A percentile compares a stretch with the other conserved stretches of the same genome.
phyloP scores from a whole-genome alignment of 2,888 invertebrate species.

The Drosophila atripex region DNA sequence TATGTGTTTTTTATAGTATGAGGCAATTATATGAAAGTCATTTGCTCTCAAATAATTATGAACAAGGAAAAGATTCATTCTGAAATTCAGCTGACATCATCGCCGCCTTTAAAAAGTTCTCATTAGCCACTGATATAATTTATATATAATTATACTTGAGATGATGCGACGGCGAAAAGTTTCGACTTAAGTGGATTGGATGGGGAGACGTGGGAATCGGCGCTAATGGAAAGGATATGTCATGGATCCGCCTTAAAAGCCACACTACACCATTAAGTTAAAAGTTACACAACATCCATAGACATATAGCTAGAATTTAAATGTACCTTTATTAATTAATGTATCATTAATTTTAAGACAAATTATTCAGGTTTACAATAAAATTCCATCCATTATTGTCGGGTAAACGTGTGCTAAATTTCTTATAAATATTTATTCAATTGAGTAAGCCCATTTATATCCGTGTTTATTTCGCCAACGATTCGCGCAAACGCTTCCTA shows the following conservation, averaged over 20 bases:
- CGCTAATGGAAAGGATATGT: conserved; percentile 29
- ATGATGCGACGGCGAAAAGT: conserved; percentile 20
- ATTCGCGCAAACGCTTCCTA: conserved; percentile 24
- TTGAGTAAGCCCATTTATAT: conserved; percentile 13
- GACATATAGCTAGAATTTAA: neutral
- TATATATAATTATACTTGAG: conserved; percentile 18
- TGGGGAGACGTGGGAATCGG: neutral
- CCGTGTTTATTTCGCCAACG: conserved; percentile 13
- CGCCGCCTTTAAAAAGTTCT: conserved; percentile 28
- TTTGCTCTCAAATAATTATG: conserved; percentile 21
- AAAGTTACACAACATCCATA: neutral
- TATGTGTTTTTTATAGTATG: neutral
- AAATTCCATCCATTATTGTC: neutral
- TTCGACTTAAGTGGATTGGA: conserved; percentile 7
- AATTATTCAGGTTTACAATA: neutral
- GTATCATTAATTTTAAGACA: neutral
- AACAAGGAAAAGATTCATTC: conserved; percentile 41
- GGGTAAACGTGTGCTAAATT: conserved; percentile 13
- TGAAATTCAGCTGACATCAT: conserved; percentile 38
- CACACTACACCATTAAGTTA: neutral
- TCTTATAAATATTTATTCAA: conserved; percentile 31
- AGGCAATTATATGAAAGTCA: conserved; percentile 33
- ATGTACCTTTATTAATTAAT: neutral
- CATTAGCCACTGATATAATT: conserved; percentile 24
- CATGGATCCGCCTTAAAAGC: conserved; percentile 11